These are phyloP conservation scores for Psilopsiagon aymara DNA, from an alignment of 2,113 vertebrate genomes.

Conservation along the genomic window DNA sequence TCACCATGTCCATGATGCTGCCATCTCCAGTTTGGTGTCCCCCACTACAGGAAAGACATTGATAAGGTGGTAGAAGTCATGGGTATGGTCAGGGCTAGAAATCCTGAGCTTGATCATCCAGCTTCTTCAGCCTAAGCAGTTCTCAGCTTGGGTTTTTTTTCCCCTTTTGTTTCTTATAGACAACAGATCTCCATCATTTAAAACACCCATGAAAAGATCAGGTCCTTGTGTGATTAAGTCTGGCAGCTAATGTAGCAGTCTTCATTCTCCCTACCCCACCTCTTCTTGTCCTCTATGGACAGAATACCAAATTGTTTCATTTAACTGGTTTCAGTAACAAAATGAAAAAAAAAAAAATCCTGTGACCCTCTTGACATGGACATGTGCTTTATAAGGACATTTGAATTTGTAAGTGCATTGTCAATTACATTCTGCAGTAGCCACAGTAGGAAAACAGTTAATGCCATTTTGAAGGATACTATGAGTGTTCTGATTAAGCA, in stretches of 20 bases:
- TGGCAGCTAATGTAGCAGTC: neutral
- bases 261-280: accelerated
- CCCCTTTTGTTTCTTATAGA: neutral
- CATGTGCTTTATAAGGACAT: neutral
- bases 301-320: neutral
- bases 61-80: neutral
- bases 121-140: neutral
- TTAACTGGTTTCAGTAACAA: neutral
- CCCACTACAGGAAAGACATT: neutral
- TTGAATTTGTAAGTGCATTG: neutral
- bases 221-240: neutral
- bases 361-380: neutral
- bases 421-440: neutral
- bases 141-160: neutral
- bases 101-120: neutral
- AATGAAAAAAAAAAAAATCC: neutral
- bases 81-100: neutral
- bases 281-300: neutral
- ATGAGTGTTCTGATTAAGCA: neutral
- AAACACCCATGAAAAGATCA: neutral
- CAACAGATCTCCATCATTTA: neutral
- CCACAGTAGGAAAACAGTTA: neutral
- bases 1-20: accelerated
- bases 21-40: neutral
- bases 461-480: neutral